Evolutionary conservation across 1,140 invertebrate genomes (phyloP).

Genomic region (Drosophila ohnishii): DNA sequence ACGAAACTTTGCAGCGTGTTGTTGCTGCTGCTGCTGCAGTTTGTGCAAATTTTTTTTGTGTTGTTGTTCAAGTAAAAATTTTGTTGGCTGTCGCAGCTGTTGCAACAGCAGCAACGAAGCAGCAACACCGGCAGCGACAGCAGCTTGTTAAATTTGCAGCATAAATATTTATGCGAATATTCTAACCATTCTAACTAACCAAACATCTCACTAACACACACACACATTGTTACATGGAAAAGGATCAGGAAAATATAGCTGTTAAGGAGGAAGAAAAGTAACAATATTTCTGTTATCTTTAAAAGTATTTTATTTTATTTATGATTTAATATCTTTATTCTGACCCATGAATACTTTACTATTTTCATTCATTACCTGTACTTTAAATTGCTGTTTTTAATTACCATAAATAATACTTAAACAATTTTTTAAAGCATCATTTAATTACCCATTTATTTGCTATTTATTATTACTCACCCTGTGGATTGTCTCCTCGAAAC

Average conservation of each 20-base stretch:
- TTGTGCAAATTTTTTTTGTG: constrained; percentile 55
- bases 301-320: neutral
- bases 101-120: constrained; percentile 32
- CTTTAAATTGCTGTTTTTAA: neutral
- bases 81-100: constrained; percentile 69
- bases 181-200: constrained; percentile 21
- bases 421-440: neutral
- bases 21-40: constrained; percentile 22
- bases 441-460: no score
- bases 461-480: constrained; percentile 85
- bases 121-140: constrained; percentile 21
- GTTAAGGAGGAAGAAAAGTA: neutral
- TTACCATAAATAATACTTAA: neutral
- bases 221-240: neutral
- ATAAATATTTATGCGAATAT: constrained; percentile 75
- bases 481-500: constrained; percentile 93
- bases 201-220: constrained; percentile 8
- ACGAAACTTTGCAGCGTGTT: constrained; percentile 18
- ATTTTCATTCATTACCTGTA: neutral
- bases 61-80: constrained; percentile 49
- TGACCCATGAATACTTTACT: neutral
- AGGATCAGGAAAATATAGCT: neutral
- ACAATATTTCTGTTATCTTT: neutral
- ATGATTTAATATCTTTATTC: no score
- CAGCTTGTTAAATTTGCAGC: constrained; percentile 60